Percentiles rank a stretch among this genome's conserved stretches.
phyloP scores from a whole-genome alignment of 2,888 invertebrate species.

The Scelioninae gen. 2 region DNA sequence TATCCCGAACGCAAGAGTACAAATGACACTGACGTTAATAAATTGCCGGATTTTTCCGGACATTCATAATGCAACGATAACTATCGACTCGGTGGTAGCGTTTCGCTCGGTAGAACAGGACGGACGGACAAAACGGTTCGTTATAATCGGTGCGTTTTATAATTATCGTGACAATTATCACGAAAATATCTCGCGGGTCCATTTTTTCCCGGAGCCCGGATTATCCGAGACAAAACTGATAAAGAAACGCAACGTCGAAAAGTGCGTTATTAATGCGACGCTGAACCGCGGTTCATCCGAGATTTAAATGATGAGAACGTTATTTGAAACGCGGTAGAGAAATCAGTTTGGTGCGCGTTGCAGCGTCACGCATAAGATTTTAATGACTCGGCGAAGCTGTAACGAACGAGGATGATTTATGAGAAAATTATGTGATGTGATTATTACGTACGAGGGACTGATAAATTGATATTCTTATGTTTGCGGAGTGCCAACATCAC shows the following conservation, averaged over 20 bases:
- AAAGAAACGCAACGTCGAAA: slow-evolving; percentile 10
- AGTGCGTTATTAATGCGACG: slow-evolving; percentile 33
- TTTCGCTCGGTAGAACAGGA: too few relatives aligned
- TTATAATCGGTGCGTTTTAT: too few relatives aligned
- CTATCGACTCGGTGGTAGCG: too few relatives aligned
- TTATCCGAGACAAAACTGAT: slow-evolving; percentile 37
- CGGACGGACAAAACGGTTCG: too few relatives aligned
- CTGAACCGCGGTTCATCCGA: slow-evolving; percentile 34
- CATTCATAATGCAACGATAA: too few relatives aligned
- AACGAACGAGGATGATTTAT: slow-evolving; percentile 69
- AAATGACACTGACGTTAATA: too few relatives aligned
- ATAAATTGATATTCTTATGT: slow-evolving; percentile 70
- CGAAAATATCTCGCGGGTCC: too few relatives aligned
- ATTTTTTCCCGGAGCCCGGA: too few relatives aligned
- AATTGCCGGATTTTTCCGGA: too few relatives aligned
- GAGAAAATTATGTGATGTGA: slow-evolving; percentile 70
- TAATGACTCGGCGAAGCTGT: slow-evolving; percentile 66
- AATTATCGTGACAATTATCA: too few relatives aligned
- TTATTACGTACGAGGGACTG: slow-evolving; percentile 69
- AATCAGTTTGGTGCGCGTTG: slow-evolving; percentile 66
- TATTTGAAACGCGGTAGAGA: slow-evolving; percentile 59
- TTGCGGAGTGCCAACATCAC: slow-evolving; percentile 50
- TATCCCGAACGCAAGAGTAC: too few relatives aligned
- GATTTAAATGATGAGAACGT: slow-evolving; percentile 50
- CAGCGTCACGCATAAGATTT: slow-evolving; percentile 64